These are phyloP conservation scores for Octopus sinensis DNA, from an alignment of 1,140 invertebrate species.

Conservation along the genomic window DNA sequence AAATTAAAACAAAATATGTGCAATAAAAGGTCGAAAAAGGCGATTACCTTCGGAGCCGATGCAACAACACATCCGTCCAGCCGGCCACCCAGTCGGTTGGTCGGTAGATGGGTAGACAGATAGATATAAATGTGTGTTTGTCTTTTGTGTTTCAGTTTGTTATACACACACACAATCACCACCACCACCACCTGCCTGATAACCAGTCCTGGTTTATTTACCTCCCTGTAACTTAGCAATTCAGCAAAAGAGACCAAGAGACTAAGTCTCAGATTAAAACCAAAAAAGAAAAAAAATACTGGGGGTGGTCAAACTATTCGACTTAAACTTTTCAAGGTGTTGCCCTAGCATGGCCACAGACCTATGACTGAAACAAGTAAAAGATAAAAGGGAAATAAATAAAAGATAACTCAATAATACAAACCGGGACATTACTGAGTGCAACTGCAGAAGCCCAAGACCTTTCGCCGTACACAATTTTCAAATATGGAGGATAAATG, in stretches of 20 bases:
- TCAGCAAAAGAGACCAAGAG: neutral
- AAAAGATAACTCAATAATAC: conserved; percentile 17
- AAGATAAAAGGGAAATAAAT: conserved; percentile 12
- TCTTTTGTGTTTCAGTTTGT: no score
- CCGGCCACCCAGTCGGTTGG: no score
- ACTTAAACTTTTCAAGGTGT: neutral
- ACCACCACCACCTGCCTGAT: no score
- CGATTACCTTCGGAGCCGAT: no score
- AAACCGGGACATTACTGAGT: conserved; percentile 37
- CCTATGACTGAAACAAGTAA: neutral
- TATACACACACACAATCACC: no score
- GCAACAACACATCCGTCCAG: no score
- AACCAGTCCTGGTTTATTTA: neutral
- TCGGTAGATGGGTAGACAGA: no score
- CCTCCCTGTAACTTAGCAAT: neutral
- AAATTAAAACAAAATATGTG: no score
- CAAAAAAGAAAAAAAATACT: neutral
- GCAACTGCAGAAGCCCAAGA: conserved; percentile 24
- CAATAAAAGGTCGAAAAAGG: no score
- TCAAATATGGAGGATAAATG: conserved; percentile 58
- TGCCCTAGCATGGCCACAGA: neutral
- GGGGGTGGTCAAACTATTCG: no score
- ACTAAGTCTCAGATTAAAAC: neutral
- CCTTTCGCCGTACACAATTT: conserved; percentile 48
- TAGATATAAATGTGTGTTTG: no score